Conservation (phyloP, 2,113 vertebrate species). For the Phylloscopus trochilus region DNA sequence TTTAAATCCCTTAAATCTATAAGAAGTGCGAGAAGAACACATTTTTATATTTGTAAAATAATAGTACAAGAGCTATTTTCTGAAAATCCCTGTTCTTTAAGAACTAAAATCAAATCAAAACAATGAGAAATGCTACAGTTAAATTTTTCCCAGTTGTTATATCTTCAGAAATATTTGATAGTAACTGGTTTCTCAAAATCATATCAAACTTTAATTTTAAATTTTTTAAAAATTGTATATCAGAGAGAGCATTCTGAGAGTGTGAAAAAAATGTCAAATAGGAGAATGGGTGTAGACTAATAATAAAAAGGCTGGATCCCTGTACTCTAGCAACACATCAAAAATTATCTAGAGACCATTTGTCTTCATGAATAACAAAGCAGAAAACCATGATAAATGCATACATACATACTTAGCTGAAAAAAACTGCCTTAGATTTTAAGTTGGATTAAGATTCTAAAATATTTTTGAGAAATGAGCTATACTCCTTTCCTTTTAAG, state of each 20-base stretch:
- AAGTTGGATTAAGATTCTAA: background rate
- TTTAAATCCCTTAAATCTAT: background rate
- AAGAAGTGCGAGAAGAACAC: background rate
- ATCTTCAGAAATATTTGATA: background rate
- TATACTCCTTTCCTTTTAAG: background rate
- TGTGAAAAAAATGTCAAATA: background rate
- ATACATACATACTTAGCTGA: background rate
- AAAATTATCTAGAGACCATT: background rate
- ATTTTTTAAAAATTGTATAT: background rate
- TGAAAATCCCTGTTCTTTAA: background rate
- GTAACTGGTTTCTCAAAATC: background rate
- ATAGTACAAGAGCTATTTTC: background rate
- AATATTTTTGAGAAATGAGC: background rate
- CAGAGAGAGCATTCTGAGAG: background rate
- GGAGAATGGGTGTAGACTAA: background rate
- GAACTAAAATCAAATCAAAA: background rate
- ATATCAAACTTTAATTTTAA: background rate
- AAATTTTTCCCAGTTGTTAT: background rate
- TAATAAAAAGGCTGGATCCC: background rate
- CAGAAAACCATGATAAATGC: background rate
- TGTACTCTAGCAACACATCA: background rate
- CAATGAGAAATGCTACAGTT: background rate
- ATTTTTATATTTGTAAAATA: background rate
- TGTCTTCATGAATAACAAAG: background rate
- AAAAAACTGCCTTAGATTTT: background rate